A percentile compares a stretch with the other conserved stretches of the same genome.
Evolutionary conservation across 1,140 invertebrate species (phyloP).

Genomic region (Cotesia glomerata): DNA sequence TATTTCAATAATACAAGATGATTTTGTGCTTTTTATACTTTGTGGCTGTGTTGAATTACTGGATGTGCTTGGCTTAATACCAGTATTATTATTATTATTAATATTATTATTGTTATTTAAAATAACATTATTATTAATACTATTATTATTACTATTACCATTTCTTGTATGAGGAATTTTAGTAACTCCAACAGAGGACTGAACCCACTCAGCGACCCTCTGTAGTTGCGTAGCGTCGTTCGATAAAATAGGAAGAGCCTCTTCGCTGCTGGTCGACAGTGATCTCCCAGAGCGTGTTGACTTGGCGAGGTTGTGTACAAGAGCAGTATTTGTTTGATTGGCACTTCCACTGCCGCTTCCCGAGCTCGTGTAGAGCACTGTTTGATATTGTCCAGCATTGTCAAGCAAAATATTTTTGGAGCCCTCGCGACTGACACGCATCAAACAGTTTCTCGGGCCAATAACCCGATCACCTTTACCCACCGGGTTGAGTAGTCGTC

Average conservation of each 20-base stretch:
- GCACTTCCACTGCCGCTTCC: slow-evolving; percentile 27
- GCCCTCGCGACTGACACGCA: slow-evolving; percentile 71
- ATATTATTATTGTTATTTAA: too few relatives aligned
- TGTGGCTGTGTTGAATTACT: too few relatives aligned
- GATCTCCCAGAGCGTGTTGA: slow-evolving; percentile 43
- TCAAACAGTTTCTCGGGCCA: slow-evolving; percentile 74
- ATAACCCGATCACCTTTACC: slow-evolving; percentile 52
- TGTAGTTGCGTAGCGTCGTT: slow-evolving; percentile 63
- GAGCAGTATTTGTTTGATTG: slow-evolving; percentile 49
- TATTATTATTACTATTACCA: slow-evolving; percentile 16
- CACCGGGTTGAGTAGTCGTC: slow-evolving; percentile 18
- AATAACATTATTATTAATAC: too few relatives aligned
- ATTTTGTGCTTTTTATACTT: too few relatives aligned
- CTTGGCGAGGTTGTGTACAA: slow-evolving; percentile 52
- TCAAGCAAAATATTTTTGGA: slow-evolving; percentile 81
- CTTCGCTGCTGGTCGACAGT: slow-evolving; percentile 52
- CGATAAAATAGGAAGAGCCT: slow-evolving; percentile 44
- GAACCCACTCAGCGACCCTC: slow-evolving; percentile 74
- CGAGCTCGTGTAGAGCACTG: slow-evolving; percentile 69
- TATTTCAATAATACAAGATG: neutral
- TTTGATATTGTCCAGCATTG: slow-evolving; percentile 72
- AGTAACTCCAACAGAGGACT: slow-evolving; percentile 47
- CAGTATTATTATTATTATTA: too few relatives aligned
- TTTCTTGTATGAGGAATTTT: slow-evolving; percentile 12
- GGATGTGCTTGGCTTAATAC: too few relatives aligned